Evolutionary conservation across 30 jellyfish, hydroid and myxozoan genomes (phyloP), one percentile per base, ranked within the genome.

Genomic region (Nemopilema nomurai): DNA sequence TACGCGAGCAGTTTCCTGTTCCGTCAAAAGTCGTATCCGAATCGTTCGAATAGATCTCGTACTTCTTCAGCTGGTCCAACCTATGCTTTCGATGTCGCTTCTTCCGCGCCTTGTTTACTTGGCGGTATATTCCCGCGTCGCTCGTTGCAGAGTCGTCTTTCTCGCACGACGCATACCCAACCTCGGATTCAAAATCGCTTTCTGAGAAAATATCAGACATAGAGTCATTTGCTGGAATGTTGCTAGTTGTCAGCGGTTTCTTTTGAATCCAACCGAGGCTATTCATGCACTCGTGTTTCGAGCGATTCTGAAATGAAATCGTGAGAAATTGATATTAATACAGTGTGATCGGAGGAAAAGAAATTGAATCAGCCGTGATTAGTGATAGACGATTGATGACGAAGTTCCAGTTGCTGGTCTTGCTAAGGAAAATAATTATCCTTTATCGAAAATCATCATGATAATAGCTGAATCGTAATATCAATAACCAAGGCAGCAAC

Each of bases 101-200:
- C 65, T 76, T 71, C 26, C 86, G 52, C 27, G 74, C 29, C 16
- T 21, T 19, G 19, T 32, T 50, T 4, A 1, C 69, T 68, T 30
- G 73, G 28, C 74, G 53, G 4, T 30, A 28, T 71, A 66, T 62
- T 69, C 82, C 33, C 0, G 25, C 82, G 28, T 71, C 69, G 18
- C 81, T 71, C 20, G 31, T 79, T 65, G 51, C 62, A 25, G 82
- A 51, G 50, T 83, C 81, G 68, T 83, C 86, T 30, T 71, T 83
- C 7, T 83, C 92, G 32, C 74, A 76, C 74, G 92, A 83, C 62
- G 80, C 86, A 76, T 83, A 83, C 4, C 92, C 85, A 73, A 83
- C 73, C 32, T 83, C 86, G 21, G 87, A 78, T 20, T 78, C 87
- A 20, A 64, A 78, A 29, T 78, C 87, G 64, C 87, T 78, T 0